Conservation (phyloP, 2,113 vertebrate species). For the Cyprinodon brontotheroides region DNA sequence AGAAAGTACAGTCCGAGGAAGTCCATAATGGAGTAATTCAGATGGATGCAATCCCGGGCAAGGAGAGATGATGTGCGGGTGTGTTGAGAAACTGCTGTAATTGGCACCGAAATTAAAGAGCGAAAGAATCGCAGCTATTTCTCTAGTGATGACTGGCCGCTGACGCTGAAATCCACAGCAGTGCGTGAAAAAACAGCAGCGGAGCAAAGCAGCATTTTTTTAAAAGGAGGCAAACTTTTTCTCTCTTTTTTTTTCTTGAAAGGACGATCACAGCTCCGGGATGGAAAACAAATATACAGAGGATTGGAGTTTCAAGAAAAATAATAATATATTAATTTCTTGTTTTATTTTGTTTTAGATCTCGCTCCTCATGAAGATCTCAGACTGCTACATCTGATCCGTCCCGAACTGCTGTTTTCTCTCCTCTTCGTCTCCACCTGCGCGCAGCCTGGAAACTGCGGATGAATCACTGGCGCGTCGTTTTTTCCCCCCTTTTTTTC, state of each 20-base stretch:
- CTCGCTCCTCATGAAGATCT: constrained; percentile 38
- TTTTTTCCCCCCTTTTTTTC: neutral
- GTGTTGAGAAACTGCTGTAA: constrained; percentile 32
- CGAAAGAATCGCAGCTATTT: constrained; percentile 57
- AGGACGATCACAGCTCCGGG: constrained; percentile 19
- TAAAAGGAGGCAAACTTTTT: constrained; percentile 63
- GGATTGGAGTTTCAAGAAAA: neutral
- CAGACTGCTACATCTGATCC: constrained; percentile 31
- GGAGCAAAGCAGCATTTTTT: constrained; percentile 48
- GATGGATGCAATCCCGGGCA: constrained; percentile 50
- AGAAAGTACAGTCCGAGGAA: constrained; percentile 74
- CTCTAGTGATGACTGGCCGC: constrained; percentile 55
- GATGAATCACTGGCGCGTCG: constrained; percentile 63
- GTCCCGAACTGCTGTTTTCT: constrained; percentile 42
- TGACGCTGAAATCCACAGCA: constrained; percentile 58
- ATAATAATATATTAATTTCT: neutral
- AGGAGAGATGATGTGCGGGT: constrained; percentile 31
- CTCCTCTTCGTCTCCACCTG: constrained; percentile 65
- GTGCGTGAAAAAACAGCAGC: constrained; percentile 38
- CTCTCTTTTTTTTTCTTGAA: neutral
- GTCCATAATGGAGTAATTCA: constrained; percentile 68
- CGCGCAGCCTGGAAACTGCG: constrained; percentile 67
- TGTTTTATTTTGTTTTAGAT: neutral
- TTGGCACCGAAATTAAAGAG: constrained; percentile 36
- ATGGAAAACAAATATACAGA: neutral